Percentiles rank a stretch among this genome's conserved stretches.
These are phyloP conservation scores for Centruroides sculpturatus DNA, from an alignment of 1,140 invertebrate species.

Conservation along the genomic window DNA sequence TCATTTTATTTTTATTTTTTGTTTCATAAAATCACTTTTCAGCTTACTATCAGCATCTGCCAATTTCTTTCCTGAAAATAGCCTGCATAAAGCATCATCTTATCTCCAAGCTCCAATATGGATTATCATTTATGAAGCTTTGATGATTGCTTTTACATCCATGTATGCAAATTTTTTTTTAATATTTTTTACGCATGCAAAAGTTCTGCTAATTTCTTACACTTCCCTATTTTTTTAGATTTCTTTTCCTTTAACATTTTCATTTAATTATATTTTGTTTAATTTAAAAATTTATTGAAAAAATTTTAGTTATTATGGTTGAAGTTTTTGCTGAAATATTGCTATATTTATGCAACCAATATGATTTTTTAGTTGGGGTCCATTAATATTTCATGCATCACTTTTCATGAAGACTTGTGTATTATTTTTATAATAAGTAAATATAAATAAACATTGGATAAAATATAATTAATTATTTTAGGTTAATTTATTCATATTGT, in stretches of 20 bases:
- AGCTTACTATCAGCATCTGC: conserved; percentile 11
- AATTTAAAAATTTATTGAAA: not conserved
- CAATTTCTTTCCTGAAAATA: conserved; percentile 12
- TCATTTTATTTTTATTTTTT: conserved; percentile 1
- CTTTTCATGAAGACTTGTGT: not conserved
- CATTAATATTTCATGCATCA: not conserved
- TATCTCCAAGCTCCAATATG: conserved; percentile 17
- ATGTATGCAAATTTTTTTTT: conserved; percentile 11
- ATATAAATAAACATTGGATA: no score
- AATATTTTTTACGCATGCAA: no score
- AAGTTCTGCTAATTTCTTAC: not conserved
- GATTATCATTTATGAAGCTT: conserved; percentile 17
- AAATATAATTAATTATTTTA: no score
- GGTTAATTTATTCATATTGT: no score
- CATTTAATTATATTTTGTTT: conserved; percentile 4
- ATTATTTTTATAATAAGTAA: no score
- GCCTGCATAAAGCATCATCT: conserved; percentile 9
- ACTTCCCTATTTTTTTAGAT: conserved; percentile 11
- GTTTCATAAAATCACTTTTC: not conserved
- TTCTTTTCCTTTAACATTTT: not conserved
- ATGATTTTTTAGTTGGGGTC: not conserved
- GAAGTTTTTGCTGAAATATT: not conserved
- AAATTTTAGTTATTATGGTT: not conserved
- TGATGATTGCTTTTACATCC: conserved; percentile 19
- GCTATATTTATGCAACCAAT: no score